phyloP scores from a whole-genome alignment of 2,113 vertebrate species.

The Cromileptes altivelis region DNA sequence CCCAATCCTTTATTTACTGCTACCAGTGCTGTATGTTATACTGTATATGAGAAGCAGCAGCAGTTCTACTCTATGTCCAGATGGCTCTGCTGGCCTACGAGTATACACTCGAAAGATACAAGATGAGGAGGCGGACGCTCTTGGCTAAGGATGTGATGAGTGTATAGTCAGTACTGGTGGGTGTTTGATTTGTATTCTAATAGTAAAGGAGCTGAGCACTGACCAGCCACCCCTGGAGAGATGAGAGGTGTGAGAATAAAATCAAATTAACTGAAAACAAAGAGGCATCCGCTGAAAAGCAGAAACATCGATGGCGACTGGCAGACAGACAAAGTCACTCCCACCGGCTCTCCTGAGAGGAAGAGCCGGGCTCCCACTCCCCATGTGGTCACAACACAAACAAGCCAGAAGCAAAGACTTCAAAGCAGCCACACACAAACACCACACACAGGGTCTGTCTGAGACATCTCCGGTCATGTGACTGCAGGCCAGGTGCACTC shows the following conservation, averaged over 20 bases:
- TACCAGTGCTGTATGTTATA: slow-evolving; percentile 6
- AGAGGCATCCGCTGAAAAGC: slow-evolving; percentile 50
- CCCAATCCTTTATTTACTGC: slow-evolving; percentile 37
- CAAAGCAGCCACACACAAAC: slow-evolving; percentile 71
- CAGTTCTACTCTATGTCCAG: slow-evolving; percentile 14
- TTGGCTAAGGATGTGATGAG: slow-evolving; percentile 28
- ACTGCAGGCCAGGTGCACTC: slow-evolving; percentile 78
- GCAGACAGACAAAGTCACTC: slow-evolving; percentile 63
- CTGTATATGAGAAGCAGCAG: background rate
- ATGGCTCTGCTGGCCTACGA: slow-evolving; percentile 34
- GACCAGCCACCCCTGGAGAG: slow-evolving; percentile 29
- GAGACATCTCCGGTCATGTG: slow-evolving; percentile 80
- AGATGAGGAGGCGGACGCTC: slow-evolving; percentile 46
- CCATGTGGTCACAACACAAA: slow-evolving; percentile 62
- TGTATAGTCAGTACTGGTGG: slow-evolving; percentile 30
- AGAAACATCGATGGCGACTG: slow-evolving; percentile 51
- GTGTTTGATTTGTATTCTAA: slow-evolving; percentile 59
- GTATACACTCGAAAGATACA: slow-evolving; percentile 37
- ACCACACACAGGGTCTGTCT: slow-evolving; percentile 72
- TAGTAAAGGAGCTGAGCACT: slow-evolving; percentile 30
- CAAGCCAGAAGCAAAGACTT: slow-evolving; percentile 69
- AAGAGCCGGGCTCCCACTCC: slow-evolving; percentile 57
- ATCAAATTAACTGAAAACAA: slow-evolving; percentile 68
- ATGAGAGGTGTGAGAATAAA: slow-evolving; percentile 42
- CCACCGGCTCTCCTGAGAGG: slow-evolving; percentile 59